Base-by-base conservation (phyloP, 1,140 invertebrate genomes). In the Zophobas morio region DNA sequence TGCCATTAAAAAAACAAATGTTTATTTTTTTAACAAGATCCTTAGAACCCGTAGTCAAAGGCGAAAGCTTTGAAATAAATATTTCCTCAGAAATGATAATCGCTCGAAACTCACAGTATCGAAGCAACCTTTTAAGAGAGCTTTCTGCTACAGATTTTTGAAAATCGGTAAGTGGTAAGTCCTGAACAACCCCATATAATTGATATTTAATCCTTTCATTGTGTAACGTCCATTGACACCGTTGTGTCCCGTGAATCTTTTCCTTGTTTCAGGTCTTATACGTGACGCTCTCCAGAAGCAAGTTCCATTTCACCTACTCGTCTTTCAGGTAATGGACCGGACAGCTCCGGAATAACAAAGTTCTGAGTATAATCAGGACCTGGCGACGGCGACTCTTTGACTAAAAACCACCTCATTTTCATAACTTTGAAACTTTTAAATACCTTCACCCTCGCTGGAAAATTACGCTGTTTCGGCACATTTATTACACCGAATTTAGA, bases 311-410 rank as follows among this genome's bases (percentile, higher is more conserved):
- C 75, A 78, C 74, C 42, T 81, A 37, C 39, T 80, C 42, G 40
- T 70, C 8, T 78, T 81, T 72, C 81, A 82, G 78, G 81, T 82
- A 82, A 80, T 71, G 60, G 60, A 40, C 60, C 60, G 60, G 60
- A 42, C 60, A 35, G 32, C 3, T 36, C 35, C 54, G 60, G 60
- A 66, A 66, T 66, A 60, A 60, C 56, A 60, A 60, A 60, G 34
- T 60, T 60, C 36, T 33, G 36, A 20, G 36, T 32, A 32, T 37
- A 47, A 51, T 51, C 49, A 51, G 49, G 49, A 20, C 20, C 20
- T 20, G 20, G 42, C 42, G 42, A 46, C 56, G 56, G 8, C 56
- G 56, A 53, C 4, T 8, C 49, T 53, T 53, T 39, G 56, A 60
- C 56, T 60, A 60, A 60, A 60, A 60, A 60, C 56, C 56, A 60